These are phyloP conservation scores for Nyctalus aviator DNA, from an alignment of 2,797 vertebrate species.

Conservation along the genomic window DNA sequence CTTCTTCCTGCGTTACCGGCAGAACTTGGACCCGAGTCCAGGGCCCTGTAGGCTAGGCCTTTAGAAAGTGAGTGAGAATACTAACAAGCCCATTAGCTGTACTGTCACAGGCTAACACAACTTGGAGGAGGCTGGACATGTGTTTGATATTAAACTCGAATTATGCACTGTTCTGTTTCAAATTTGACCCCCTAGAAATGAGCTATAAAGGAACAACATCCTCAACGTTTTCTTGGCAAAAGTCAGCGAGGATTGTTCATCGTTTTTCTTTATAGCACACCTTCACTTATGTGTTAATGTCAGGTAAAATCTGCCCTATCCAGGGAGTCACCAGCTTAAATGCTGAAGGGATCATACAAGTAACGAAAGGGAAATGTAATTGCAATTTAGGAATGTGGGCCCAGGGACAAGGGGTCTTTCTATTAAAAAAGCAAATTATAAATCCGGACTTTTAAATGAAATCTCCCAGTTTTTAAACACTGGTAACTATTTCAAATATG, in stretches of 20 bases:
- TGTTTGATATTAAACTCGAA: constrained; percentile 16
- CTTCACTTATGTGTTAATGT: background rate
- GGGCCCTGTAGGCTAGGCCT: background rate
- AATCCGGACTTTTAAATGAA: background rate
- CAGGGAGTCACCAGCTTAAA: background rate
- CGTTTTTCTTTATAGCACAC: background rate
- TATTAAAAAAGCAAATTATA: background rate
- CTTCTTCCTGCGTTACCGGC: background rate
- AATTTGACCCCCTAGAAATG: background rate
- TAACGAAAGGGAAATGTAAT: background rate
- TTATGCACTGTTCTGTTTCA: background rate
- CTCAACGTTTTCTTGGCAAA: background rate
- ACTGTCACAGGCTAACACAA: background rate
- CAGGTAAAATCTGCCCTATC: background rate
- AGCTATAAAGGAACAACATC: background rate
- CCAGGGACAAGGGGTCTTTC: background rate
- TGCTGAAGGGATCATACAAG: background rate
- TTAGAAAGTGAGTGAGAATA: background rate
- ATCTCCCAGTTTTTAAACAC: constrained; percentile 5
- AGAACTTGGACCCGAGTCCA: background rate
- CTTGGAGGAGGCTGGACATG: background rate
- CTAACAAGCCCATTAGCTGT: background rate
- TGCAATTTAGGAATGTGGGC: background rate
- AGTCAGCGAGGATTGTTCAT: background rate
- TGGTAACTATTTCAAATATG: constrained; percentile 30